Evolutionary conservation across 2,797 vertebrate species (phyloP).

Genomic region (Sarcophilus harrisii): DNA sequence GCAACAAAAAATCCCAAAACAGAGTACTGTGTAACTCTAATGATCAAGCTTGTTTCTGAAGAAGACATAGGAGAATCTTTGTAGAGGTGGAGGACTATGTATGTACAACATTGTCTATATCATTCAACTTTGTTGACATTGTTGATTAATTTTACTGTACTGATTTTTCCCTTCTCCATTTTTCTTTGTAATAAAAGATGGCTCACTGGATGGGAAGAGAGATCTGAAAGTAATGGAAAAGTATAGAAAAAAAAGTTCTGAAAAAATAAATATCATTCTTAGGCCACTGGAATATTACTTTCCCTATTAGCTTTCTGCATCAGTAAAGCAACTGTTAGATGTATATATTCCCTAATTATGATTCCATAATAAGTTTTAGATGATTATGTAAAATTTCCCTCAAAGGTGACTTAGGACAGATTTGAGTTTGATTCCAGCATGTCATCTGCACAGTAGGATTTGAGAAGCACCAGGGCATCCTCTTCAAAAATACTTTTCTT

Average conservation of each 20-base stretch:
- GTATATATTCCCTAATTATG: constrained; percentile 22
- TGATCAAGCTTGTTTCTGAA: background rate
- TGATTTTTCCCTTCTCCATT: background rate
- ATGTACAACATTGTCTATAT: background rate
- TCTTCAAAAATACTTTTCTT: background rate
- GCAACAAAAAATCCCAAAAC: background rate
- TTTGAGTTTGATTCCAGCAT: constrained; percentile 3
- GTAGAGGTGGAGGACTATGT: background rate
- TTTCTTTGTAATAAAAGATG: background rate
- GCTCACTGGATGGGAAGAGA: background rate
- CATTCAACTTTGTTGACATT: background rate
- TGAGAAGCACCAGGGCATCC: background rate
- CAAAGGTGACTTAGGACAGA: background rate
- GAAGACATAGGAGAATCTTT: background rate
- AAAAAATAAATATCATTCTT: background rate
- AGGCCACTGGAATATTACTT: background rate
- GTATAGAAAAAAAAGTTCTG: background rate
- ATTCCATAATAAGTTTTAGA: too few species aligned
- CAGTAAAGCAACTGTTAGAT: background rate
- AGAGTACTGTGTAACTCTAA: background rate
- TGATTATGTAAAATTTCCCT: constrained; percentile 9
- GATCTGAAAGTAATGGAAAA: background rate
- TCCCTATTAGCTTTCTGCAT: background rate
- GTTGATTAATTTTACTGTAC: background rate
- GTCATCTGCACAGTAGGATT: background rate